Evolutionary conservation across 2,888 invertebrate species (phyloP).

Genomic region (Catocala nupta): DNA sequence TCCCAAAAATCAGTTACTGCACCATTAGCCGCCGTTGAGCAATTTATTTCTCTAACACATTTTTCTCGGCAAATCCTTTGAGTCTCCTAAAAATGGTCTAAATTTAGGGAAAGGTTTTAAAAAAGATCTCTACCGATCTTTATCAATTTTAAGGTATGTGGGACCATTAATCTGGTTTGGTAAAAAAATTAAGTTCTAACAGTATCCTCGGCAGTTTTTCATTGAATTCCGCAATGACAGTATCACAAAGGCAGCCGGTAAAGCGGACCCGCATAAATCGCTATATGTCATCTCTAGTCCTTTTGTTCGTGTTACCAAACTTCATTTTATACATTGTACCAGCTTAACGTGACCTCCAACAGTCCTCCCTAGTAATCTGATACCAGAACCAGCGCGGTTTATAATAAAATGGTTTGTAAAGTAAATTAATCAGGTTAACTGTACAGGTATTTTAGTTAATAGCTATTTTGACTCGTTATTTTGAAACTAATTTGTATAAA

Average conservation of each 20-base stretch:
- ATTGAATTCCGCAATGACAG: slow-evolving; percentile 62
- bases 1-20: slow-evolving; percentile 1
- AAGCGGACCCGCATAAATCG: slow-evolving; percentile 68
- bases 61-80: too few species aligned
- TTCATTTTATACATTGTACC: slow-evolving; percentile 61
- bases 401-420: slow-evolving; percentile 30
- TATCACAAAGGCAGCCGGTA: slow-evolving; percentile 61
- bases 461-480: slow-evolving; percentile 26
- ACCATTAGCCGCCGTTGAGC: neutral
- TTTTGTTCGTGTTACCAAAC: slow-evolving; percentile 66
- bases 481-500: slow-evolving; percentile 34
- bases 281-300: slow-evolving; percentile 65
- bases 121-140: neutral
- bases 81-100: too few species aligned
- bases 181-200: slow-evolving; percentile 17
- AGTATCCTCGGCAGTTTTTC: slow-evolving; percentile 53
- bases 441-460: slow-evolving; percentile 40
- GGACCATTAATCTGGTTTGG: too few species aligned
- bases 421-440: slow-evolving; percentile 43
- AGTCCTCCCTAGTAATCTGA: slow-evolving; percentile 13
- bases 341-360: slow-evolving; percentile 39
- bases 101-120: too few species aligned
- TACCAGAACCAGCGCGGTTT: slow-evolving; percentile 8
- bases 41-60: too few species aligned
- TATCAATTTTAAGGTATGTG: neutral